Percentiles rank a stretch among this genome's conserved stretches.
phyloP scores from a whole-genome alignment of 1,140 invertebrate genomes.

The Lepidotrigona ventralis region DNA sequence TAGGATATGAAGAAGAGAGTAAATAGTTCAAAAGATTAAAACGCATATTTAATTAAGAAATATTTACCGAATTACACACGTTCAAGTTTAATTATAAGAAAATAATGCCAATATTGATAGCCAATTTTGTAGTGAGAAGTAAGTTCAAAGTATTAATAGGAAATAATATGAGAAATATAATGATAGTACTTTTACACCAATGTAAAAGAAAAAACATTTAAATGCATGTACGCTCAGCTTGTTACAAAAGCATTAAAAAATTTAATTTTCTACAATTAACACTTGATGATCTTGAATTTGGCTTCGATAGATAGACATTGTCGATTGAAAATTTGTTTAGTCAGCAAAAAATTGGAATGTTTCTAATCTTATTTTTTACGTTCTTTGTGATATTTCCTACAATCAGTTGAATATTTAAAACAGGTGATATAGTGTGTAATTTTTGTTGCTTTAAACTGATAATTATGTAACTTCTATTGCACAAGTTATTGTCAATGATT shows the following conservation, averaged over 20 bases:
- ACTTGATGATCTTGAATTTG: not conserved
- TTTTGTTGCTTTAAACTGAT: not conserved
- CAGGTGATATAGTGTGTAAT: not conserved
- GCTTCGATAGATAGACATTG: not conserved
- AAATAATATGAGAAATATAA: not conserved
- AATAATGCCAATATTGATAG: slow-evolving; percentile 45
- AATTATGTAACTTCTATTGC: slow-evolving; percentile 12
- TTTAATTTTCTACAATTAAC: slow-evolving; percentile 33
- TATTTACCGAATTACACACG: slow-evolving; percentile 24
- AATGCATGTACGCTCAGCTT: slow-evolving; percentile 19
- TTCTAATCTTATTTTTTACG: not conserved
- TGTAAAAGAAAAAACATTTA: not conserved
- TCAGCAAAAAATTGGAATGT: not conserved
- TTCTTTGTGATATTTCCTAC: not conserved
- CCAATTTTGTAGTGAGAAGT: slow-evolving; percentile 33
- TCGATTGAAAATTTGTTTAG: not conserved
- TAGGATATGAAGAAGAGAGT: not conserved
- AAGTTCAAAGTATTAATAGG: slow-evolving; percentile 36
- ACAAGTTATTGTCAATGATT: slow-evolving; percentile 35
- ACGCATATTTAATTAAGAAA: slow-evolving; percentile 13
- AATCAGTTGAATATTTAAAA: not conserved
- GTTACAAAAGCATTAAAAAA: not conserved
- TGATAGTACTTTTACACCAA: slow-evolving; percentile 27
- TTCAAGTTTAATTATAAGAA: slow-evolving; percentile 31
- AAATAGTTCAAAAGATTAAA: not conserved